phyloP scores from a whole-genome alignment of 1,140 invertebrate species.

The Protaetia brevitarsis region DNA sequence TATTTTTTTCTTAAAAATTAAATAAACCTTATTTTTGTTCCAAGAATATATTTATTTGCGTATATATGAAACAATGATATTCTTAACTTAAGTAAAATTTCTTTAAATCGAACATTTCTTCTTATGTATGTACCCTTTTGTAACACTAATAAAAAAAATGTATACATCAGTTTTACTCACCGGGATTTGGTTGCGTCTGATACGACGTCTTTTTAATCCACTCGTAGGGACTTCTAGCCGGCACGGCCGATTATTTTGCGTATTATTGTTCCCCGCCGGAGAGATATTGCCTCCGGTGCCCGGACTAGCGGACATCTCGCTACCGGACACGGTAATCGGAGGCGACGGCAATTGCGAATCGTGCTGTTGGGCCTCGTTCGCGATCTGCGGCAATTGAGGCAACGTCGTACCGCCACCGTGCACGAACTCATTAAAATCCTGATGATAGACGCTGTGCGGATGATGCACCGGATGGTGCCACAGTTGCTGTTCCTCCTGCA shows the following conservation, averaged over 20 bases:
- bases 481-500: conserved; percentile 43
- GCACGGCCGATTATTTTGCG: conserved; percentile 57
- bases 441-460: conserved; percentile 38
- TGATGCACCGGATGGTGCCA: conserved; percentile 40
- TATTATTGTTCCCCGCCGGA: conserved; percentile 48
- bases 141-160: too few species aligned
- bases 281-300: conserved; percentile 54
- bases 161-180: conserved; percentile 57
- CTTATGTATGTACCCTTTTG: too few species aligned
- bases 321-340: conserved; percentile 62
- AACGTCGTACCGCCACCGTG: conserved; percentile 28
- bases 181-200: conserved; percentile 75
- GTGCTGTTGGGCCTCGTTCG: conserved; percentile 23
- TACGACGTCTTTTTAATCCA: conserved; percentile 89
- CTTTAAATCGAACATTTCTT: too few species aligned
- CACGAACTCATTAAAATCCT: conserved; percentile 45
- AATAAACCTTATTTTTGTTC: too few species aligned
- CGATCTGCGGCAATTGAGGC: conserved; percentile 28
- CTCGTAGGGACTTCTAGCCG: conserved; percentile 74
- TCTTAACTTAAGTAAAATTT: too few species aligned
- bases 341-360: conserved; percentile 53
- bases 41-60: too few species aligned
- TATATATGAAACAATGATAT: too few species aligned
- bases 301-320: conserved; percentile 65
- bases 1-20: too few species aligned